Base-by-base conservation (phyloP, 2,888 invertebrate genomes). In the Campopleginae sp. region DNA sequence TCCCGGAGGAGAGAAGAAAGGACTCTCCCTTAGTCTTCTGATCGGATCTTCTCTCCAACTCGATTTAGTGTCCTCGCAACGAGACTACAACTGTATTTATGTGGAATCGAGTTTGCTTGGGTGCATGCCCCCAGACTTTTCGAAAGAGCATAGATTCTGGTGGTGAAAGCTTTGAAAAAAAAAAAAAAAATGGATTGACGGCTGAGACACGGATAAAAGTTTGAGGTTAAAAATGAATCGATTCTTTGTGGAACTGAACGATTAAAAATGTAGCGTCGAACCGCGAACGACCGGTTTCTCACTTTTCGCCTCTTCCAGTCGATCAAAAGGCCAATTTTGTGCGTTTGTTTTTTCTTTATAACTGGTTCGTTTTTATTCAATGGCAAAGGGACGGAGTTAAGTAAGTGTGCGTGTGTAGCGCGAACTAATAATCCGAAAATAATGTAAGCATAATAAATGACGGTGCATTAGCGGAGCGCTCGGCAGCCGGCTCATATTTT, bases 361-460 rank as follows among this genome's bases (percentile, higher is more conserved):
- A 7, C 23, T 58, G 31, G 0, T 31, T 54, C 31, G 54, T 71
- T 71, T 80, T 74, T 66, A 48, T 80, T 83, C 82, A 80, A 80
- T 74, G 77, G 87, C 80, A 85, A 89, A 88, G 84, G 81, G 82
- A 71, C 65, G 78, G 68, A 77, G 65, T 33, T 31, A 65, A n/a
- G 66, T 54, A 23, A 54, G 68, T 44, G 58, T 68, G 58, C 38
- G 38, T 68, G 61, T 58, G 74, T 75, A 38, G 74, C 88, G 89
- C 90, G 92, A 91, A 93, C 91, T 92, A 93, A 93, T 93, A 93
- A 93, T 92, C 92, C 91, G 90, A 91, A 92, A 93, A 93, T 93
- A 93, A 93, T 93, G 91, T 93, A 93, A 93, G 92, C 90, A 90
- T 92, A 92, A 93, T 92, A 92, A 92, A 93, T 92, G 92, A 90